A percentile compares a stretch with the other conserved stretches of the same genome.
Evolutionary conservation across 2,797 vertebrate genomes (phyloP).

Genomic region (Spinus pinus): DNA sequence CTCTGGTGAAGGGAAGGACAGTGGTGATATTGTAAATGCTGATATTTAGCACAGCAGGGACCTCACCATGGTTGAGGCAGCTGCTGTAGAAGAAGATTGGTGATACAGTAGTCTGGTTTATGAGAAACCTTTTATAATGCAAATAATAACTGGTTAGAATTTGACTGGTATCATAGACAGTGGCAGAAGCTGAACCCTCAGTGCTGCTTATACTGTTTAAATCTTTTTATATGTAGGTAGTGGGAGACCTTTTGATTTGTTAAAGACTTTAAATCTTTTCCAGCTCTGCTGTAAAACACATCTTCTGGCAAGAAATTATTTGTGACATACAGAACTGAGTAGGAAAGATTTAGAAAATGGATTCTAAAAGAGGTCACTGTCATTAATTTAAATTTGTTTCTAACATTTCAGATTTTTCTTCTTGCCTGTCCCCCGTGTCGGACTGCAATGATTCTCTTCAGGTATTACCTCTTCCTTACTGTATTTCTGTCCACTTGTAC

Average conservation of each 20-base stretch:
- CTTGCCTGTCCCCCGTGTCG: conserved; percentile 93
- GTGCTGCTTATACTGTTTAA: neutral
- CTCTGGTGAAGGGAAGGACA: neutral
- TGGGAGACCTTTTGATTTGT: neutral
- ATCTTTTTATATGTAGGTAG: neutral
- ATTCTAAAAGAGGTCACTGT: neutral
- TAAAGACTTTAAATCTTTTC: neutral
- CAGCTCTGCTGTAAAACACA: neutral
- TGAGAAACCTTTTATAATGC: neutral
- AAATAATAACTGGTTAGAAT: neutral
- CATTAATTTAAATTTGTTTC: conserved; percentile 52
- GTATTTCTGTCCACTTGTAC: neutral
- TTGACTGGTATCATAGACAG: neutral
- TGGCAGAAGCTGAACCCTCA: neutral
- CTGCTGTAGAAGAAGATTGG: neutral
- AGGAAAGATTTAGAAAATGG: neutral
- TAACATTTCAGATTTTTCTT: conserved; percentile 90
- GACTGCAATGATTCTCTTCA: conserved; percentile 88
- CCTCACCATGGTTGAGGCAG: neutral
- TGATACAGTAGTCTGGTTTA: neutral
- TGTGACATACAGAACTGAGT: neutral
- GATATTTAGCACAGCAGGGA: neutral
- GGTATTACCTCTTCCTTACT: conserved; percentile 74
- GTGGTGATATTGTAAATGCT: neutral
- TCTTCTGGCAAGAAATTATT: neutral